These are phyloP conservation scores for Seladonia tumulorum DNA, from an alignment of 2,888 invertebrate genomes.

Conservation along the genomic window DNA sequence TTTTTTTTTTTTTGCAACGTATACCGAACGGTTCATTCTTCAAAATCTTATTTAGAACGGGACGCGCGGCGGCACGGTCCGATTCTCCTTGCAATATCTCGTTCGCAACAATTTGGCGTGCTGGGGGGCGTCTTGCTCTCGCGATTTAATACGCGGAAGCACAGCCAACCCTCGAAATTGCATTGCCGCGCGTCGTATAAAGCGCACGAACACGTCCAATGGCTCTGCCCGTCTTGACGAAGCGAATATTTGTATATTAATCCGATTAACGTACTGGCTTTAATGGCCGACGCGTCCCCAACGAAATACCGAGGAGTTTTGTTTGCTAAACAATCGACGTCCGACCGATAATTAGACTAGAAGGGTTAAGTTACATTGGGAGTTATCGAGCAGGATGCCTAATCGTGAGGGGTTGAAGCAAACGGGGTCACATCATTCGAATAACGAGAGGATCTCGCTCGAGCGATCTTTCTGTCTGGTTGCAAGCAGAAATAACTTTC, in stretches of 20 bases:
- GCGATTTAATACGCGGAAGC: slow-evolving; percentile 51
- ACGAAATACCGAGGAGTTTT: slow-evolving; percentile 41
- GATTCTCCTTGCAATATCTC: slow-evolving; percentile 45
- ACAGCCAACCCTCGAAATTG: slow-evolving; percentile 59
- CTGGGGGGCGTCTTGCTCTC: slow-evolving; percentile 30
- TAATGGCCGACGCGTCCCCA: slow-evolving; percentile 33
- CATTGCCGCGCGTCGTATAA: slow-evolving; percentile 49
- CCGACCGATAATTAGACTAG: no score
- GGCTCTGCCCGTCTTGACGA: slow-evolving; percentile 64
- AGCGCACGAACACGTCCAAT: slow-evolving; percentile 56
- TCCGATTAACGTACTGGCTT: slow-evolving; percentile 73
- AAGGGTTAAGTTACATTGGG: not conserved
- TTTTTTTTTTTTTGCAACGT: not conserved
- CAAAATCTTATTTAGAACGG: slow-evolving; percentile 33
- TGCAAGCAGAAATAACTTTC: slow-evolving; percentile 80
- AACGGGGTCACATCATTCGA: slow-evolving; percentile 79
- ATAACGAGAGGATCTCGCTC: slow-evolving; percentile 76
- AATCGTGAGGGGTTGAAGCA: not conserved
- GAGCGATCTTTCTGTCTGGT: slow-evolving; percentile 75
- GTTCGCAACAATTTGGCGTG: slow-evolving; percentile 33
- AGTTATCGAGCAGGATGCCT: not conserved
- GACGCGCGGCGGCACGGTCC: not conserved
- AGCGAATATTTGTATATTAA: slow-evolving; percentile 80
- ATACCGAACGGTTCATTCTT: slow-evolving; percentile 30
- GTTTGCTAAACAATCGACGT: not conserved